Evolutionary conservation across 2,797 vertebrate genomes (phyloP).

Genomic region (Cottoperca gobio): DNA sequence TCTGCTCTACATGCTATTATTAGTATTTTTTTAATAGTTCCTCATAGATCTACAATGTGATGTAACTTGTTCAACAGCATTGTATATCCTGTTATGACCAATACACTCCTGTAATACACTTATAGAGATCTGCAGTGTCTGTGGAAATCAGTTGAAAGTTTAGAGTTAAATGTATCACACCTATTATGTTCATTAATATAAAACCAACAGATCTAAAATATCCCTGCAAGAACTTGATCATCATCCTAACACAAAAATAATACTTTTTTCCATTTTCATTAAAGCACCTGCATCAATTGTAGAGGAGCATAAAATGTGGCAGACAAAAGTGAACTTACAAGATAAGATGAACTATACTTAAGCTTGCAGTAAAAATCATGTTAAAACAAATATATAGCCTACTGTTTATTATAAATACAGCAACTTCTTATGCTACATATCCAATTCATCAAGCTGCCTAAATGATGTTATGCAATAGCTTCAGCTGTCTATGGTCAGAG

Average conservation of each 20-base stretch:
- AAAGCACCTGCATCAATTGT: neutral
- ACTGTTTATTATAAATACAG: neutral
- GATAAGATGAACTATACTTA: neutral
- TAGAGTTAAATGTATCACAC: neutral
- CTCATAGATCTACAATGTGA: neutral
- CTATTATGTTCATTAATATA: neutral
- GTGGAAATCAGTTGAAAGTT: neutral
- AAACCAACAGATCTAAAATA: neutral
- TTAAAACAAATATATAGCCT: neutral
- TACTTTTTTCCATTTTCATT: neutral
- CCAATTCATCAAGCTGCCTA: neutral
- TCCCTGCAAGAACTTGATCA: neutral
- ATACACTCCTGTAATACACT: neutral
- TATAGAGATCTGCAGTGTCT: neutral
- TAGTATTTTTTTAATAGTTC: neutral
- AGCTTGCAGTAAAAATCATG: neutral
- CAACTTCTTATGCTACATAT: neutral
- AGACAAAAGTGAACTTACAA: neutral
- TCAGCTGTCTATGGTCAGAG: slow-evolving; percentile 57
- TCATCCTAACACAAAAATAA: neutral
- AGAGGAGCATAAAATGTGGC: neutral
- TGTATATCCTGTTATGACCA: neutral
- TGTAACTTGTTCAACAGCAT: neutral
- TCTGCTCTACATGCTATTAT: neutral
- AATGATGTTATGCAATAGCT: slow-evolving; percentile 33